A percentile compares a stretch with the other conserved stretches of the same genome.
Evolutionary conservation across 2,888 invertebrate species (phyloP).

Genomic region (Magallana nippona): DNA sequence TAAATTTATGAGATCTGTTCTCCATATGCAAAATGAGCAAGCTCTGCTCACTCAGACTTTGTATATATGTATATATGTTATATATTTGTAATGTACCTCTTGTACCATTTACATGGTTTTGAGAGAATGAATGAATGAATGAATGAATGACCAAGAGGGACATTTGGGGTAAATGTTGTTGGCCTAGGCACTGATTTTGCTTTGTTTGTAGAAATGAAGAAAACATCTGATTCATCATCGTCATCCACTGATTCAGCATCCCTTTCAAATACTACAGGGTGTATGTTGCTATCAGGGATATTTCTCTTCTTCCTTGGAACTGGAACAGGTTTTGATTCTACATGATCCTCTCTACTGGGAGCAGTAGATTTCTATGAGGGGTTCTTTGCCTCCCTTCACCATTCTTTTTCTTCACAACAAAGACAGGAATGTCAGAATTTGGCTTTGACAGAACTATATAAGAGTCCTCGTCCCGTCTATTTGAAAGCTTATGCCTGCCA

Average conservation of each 20-base stretch:
- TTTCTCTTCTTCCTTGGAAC: slow-evolving; percentile 7
- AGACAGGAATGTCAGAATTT: slow-evolving; percentile 46
- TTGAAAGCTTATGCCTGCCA: slow-evolving; percentile 42
- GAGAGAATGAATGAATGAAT: too few relatives aligned
- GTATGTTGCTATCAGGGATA: background rate
- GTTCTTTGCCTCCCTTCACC: slow-evolving; percentile 2
- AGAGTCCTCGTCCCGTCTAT: slow-evolving; percentile 40
- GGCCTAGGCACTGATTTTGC: slow-evolving; percentile 17
- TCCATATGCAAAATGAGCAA: too few relatives aligned
- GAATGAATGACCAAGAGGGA: too few relatives aligned
- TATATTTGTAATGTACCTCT: too few relatives aligned
- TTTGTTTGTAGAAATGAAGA: background rate
- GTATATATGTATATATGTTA: too few relatives aligned
- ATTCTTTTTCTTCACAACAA: slow-evolving; percentile 13
- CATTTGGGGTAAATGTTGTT: too few relatives aligned
- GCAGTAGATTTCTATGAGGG: slow-evolving; percentile 35
- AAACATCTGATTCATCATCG: background rate
- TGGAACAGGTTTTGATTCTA: background rate
- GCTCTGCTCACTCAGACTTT: too few relatives aligned
- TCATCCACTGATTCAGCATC: background rate
- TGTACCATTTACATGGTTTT: too few relatives aligned
- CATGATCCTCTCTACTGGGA: background rate
- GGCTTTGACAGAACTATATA: slow-evolving; percentile 37
- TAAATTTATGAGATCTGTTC: too few relatives aligned
- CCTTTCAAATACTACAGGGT: background rate